These are phyloP conservation scores for Portunus trituberculatus DNA, from an alignment of 1,140 invertebrate genomes.

Conservation along the genomic window DNA sequence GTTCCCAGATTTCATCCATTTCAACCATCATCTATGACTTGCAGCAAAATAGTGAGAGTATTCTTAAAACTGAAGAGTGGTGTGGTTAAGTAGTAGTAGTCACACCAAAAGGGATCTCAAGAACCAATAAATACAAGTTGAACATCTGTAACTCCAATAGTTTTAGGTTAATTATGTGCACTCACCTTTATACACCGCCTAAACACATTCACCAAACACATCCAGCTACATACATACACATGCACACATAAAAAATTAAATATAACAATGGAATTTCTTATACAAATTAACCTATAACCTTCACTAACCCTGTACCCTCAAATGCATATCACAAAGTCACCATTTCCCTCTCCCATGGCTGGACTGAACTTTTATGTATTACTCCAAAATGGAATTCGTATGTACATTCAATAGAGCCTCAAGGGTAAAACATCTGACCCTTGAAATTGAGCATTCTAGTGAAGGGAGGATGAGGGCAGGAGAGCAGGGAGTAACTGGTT, in stretches of 20 bases:
- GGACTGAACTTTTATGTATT: not conserved
- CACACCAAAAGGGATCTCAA: not conserved
- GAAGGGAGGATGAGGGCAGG: slow-evolving; percentile 66
- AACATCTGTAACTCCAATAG: not conserved
- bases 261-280: not conserved
- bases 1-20: too few relatives aligned
- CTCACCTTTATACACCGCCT: not conserved
- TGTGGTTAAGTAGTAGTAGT: not conserved
- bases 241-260: not conserved
- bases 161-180: not conserved
- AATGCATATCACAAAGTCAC: not conserved
- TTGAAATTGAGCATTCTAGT: slow-evolving; percentile 66
- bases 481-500: slow-evolving; percentile 54
- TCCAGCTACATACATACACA: not conserved
- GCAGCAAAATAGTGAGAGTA: too few relatives aligned
- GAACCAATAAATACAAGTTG: not conserved
- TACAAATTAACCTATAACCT: not conserved
- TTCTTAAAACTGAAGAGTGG: not conserved
- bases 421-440: slow-evolving; percentile 72
- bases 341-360: not conserved
- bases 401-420: not conserved
- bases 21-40: too few relatives aligned
- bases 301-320: not conserved
- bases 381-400: not conserved
- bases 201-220: not conserved